These are phyloP conservation scores for Hoplodrina ambigua DNA, from an alignment of 2,888 invertebrate species.

Conservation along the genomic window DNA sequence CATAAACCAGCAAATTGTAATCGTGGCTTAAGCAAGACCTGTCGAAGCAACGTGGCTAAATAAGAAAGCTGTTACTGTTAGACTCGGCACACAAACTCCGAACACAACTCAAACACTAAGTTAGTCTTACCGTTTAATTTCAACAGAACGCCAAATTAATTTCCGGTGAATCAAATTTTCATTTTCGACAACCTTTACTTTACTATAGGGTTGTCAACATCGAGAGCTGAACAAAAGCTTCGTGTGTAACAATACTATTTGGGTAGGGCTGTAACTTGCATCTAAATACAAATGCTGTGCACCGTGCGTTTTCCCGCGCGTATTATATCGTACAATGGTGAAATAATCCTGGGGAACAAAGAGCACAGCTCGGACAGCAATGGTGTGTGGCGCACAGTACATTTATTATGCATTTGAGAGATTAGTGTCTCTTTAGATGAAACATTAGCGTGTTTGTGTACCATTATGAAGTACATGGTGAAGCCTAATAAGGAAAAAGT, in stretches of 20 bases:
- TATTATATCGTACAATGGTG: slow-evolving; percentile 12
- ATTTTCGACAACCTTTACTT: slow-evolving; percentile 15
- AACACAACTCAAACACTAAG: slow-evolving; percentile 36
- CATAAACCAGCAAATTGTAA: neutral
- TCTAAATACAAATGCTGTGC: slow-evolving; percentile 4
- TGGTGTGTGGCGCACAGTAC: slow-evolving; percentile 2
- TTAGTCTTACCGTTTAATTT: slow-evolving; percentile 31
- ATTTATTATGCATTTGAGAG: slow-evolving; percentile 51
- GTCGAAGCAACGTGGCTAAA: slow-evolving; percentile 3
- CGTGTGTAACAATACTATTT: slow-evolving; percentile 1
- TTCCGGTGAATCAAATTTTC: slow-evolving; percentile 29
- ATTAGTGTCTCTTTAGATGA: slow-evolving; percentile 46
- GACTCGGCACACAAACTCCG: slow-evolving; percentile 25
- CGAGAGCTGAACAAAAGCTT: neutral
- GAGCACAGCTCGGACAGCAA: slow-evolving; percentile 4
- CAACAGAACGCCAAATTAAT: slow-evolving; percentile 34
- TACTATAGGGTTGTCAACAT: slow-evolving; percentile 10
- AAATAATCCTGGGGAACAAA: slow-evolving; percentile 30
- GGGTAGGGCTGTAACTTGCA: neutral
- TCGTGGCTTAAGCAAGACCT: neutral
- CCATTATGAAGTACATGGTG: neutral
- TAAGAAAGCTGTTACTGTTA: slow-evolving; percentile 24
- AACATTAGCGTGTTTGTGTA: slow-evolving; percentile 21
- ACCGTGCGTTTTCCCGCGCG: neutral
- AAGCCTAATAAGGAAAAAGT: neutral